A percentile compares a stretch with the other conserved stretches of the same genome.
phyloP scores from a whole-genome alignment of 2,113 vertebrate species.

The Calypte anna region DNA sequence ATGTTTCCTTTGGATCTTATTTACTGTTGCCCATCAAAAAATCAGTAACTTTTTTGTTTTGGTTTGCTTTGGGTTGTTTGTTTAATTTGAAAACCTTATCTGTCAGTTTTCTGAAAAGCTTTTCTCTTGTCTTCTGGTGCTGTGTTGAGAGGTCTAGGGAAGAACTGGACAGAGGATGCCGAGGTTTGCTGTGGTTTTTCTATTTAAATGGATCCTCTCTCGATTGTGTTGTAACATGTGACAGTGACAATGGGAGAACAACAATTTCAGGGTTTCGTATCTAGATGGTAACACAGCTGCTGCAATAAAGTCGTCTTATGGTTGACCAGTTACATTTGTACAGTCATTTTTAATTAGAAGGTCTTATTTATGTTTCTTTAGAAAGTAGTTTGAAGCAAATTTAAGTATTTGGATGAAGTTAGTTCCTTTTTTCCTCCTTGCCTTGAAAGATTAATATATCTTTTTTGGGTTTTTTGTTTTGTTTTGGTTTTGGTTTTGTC shows the following conservation, averaged over 20 bases:
- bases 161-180: background rate
- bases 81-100: background rate
- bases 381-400: background rate
- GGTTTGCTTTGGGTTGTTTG: too few species aligned
- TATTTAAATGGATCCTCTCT: constrained; percentile 42
- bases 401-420: background rate
- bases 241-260: constrained; percentile 24
- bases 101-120: background rate
- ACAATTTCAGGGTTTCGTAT: background rate
- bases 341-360: background rate
- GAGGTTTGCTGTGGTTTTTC: background rate
- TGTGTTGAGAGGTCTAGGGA: background rate
- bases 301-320: background rate
- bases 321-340: background rate
- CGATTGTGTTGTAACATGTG: constrained; percentile 36
- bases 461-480: background rate
- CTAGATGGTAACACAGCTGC: constrained; percentile 1
- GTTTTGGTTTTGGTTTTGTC: background rate
- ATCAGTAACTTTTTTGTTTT: background rate
- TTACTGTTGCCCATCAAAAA: background rate
- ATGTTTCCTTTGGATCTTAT: background rate
- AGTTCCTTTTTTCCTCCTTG: background rate
- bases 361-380: background rate
- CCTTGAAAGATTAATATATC: background rate
- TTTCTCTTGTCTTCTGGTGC: background rate